Percentiles rank a stretch among this genome's conserved stretches.
Evolutionary conservation across 2,888 invertebrate genomes (phyloP).

Genomic region (Sinelater perroti): DNA sequence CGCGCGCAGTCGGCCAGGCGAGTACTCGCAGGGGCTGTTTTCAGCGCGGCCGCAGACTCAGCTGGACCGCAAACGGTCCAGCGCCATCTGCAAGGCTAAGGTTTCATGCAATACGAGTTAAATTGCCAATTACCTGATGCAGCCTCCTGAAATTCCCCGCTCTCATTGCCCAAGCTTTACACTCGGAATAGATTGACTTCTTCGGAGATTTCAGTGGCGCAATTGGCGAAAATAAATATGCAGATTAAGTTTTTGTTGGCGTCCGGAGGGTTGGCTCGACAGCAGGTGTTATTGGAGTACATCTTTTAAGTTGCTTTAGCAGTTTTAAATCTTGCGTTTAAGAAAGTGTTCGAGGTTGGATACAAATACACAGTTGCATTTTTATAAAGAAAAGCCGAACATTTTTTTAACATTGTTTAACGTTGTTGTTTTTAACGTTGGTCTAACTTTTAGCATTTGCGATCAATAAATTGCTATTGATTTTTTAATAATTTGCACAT

Average conservation of each 20-base stretch:
- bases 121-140: constrained; percentile 50
- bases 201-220: constrained; percentile 9
- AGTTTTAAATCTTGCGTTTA: no score
- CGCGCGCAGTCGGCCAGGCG: constrained; percentile 19
- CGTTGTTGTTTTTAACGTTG: no score
- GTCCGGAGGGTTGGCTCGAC: neutral
- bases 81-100: constrained; percentile 41
- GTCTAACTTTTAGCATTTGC: no score
- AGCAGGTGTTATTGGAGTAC: no score
- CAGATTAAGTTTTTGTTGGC: constrained; percentile 23
- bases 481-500: no score
- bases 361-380: no score
- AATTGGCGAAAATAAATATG: constrained; percentile 28
- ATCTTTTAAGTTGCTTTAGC: no score
- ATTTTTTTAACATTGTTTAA: no score
- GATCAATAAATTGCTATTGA: no score
- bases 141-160: constrained; percentile 44
- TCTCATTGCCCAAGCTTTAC: constrained; percentile 18
- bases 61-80: constrained; percentile 28
- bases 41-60: constrained; percentile 15
- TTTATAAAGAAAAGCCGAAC: no score
- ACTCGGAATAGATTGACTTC: constrained; percentile 33
- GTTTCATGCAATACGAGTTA: constrained; percentile 46
- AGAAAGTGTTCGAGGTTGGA: no score
- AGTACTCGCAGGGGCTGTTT: constrained; percentile 8